A percentile compares a stretch with the other conserved stretches of the same genome.
Evolutionary conservation across 2,888 invertebrate species (phyloP).

Genomic region (Aleiodes testaceus): DNA sequence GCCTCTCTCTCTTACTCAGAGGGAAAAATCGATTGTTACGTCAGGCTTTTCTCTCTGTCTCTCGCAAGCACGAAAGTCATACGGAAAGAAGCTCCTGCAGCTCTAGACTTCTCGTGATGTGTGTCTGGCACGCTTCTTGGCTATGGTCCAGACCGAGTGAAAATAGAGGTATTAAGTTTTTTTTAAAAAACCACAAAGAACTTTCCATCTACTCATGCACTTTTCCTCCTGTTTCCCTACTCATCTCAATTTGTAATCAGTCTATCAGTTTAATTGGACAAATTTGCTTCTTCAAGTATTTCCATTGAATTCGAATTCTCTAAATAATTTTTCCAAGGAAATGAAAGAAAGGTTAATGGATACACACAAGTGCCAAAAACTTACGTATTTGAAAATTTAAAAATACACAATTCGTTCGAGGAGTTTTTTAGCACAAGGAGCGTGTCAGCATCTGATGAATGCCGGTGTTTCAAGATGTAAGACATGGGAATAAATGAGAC

Average conservation of each 20-base stretch:
- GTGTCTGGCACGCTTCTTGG: constrained; percentile 33
- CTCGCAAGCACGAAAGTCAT: not conserved
- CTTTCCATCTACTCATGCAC: constrained; percentile 17
- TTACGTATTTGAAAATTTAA: constrained; percentile 7
- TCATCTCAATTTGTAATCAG: constrained; percentile 5
- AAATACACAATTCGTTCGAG: constrained; percentile 12
- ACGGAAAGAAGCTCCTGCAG: not conserved
- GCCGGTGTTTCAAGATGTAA: not conserved
- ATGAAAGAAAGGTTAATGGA: constrained; percentile 3
- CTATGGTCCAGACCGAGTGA: constrained; percentile 35
- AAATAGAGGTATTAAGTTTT: constrained; percentile 27
- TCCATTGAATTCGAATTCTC: not conserved
- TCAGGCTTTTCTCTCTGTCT: constrained; percentile 1
- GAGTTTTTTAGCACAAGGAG: constrained; percentile 17
- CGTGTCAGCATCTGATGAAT: constrained; percentile 10
- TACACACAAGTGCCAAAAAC: constrained; percentile 5
- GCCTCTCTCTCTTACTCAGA: not conserved
- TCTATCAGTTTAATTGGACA: constrained; percentile 8
- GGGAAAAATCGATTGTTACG: constrained; percentile 32
- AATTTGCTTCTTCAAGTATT: not conserved
- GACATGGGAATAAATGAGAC: constrained; percentile 25
- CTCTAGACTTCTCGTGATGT: constrained; percentile 11
- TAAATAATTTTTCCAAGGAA: not conserved
- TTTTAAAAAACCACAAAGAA: not conserved
- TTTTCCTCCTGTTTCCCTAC: constrained; percentile 4